phyloP scores from a whole-genome alignment of 2,113 vertebrate species.

The Phaethon lepturus region DNA sequence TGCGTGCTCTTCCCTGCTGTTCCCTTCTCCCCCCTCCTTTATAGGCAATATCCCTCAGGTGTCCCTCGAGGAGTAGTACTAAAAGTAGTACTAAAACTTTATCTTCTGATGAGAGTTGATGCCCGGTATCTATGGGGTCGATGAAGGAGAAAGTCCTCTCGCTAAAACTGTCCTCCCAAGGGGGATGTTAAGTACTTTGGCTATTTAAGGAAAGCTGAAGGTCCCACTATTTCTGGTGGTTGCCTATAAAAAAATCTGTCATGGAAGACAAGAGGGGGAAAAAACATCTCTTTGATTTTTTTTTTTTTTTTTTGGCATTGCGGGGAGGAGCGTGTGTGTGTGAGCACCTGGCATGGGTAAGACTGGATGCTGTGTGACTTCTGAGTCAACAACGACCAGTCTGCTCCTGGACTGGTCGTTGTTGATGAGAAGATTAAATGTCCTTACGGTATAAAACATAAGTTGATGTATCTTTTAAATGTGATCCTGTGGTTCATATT shows the following conservation, averaged over 20 bases:
- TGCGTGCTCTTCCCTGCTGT: neutral
- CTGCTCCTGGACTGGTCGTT: neutral
- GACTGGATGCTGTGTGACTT: neutral
- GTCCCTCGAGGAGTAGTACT: neutral
- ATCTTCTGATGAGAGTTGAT: neutral
- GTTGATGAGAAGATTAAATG: neutral
- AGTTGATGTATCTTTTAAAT: neutral
- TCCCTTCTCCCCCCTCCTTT: neutral
- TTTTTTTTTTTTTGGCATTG: too few species aligned
- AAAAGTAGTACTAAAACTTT: neutral
- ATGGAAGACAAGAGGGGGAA: neutral
- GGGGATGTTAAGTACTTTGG: neutral
- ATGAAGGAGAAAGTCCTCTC: neutral
- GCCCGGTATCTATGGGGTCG: rapidly evolving
- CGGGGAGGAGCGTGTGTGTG: neutral
- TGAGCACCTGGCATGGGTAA: neutral
- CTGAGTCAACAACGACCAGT: too few species aligned
- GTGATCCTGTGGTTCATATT: neutral
- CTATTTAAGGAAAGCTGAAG: neutral
- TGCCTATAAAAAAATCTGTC: neutral
- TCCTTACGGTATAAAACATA: rapidly evolving
- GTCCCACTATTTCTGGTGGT: neutral
- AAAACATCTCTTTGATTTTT: neutral
- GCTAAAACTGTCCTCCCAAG: neutral
- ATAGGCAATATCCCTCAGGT: neutral